A percentile compares a stretch with the other conserved stretches of the same genome.
These are phyloP conservation scores for Lepus americanus DNA, from an alignment of 2,113 vertebrate species.

Conservation along the genomic window DNA sequence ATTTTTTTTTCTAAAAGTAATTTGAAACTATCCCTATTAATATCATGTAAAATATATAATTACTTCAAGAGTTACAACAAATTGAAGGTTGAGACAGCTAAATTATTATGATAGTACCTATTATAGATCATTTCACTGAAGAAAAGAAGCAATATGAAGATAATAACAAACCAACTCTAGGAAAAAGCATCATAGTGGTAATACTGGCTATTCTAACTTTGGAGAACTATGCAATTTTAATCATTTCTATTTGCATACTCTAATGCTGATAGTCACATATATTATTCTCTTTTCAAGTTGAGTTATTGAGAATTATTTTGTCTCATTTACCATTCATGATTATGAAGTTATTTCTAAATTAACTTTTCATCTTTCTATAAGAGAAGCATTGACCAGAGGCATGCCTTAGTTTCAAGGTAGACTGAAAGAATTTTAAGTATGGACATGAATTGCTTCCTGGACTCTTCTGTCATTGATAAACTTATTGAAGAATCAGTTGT, in stretches of 20 bases:
- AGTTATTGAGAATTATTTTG: background rate
- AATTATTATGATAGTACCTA: background rate
- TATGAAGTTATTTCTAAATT: background rate
- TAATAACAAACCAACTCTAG: background rate
- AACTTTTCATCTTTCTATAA: background rate
- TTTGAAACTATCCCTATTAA: background rate
- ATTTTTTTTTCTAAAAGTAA: background rate
- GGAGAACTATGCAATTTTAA: background rate
- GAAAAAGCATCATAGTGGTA: background rate
- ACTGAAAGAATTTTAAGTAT: background rate
- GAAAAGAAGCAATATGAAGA: background rate
- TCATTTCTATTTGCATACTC: background rate
- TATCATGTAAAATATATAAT: slow-evolving; percentile 19
- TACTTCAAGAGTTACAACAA: background rate
- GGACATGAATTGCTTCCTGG: background rate
- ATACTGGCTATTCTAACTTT: background rate
- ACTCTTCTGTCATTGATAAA: background rate
- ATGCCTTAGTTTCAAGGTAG: background rate
- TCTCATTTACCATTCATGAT: background rate
- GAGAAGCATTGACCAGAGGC: background rate
- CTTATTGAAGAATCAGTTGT: background rate
- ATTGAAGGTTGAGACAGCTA: background rate
- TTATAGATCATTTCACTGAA: background rate
- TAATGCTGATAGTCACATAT: background rate
- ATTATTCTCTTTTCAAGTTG: background rate